Percentiles rank a stretch among this genome's conserved stretches.
Evolutionary conservation across 2,888 invertebrate species (phyloP).

Genomic region (Oeneis ivallda): DNA sequence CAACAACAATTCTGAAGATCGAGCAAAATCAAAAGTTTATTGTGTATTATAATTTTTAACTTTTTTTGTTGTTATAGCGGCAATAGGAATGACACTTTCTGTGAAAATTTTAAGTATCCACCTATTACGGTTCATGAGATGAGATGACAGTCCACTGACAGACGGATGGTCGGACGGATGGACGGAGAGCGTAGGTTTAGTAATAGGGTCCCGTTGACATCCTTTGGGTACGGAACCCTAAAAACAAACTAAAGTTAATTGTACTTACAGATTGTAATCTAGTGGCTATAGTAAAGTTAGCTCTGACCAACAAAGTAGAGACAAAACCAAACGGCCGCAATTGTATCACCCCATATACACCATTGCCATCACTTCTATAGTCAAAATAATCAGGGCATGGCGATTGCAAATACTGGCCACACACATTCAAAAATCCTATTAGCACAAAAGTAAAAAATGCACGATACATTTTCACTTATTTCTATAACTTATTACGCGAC

Average conservation of each 20-base stretch:
- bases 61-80: too few species aligned
- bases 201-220: too few species aligned
- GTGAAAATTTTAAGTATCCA: too few species aligned
- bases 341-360: conserved; percentile 55
- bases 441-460: conserved; percentile 46
- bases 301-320: conserved; percentile 48
- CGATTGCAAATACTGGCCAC: conserved; percentile 52
- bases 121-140: too few species aligned
- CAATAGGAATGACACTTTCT: too few species aligned
- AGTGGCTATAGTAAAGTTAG: conserved; percentile 60
- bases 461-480: conserved; percentile 41
- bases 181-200: too few species aligned
- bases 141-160: too few species aligned
- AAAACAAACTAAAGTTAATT: neutral
- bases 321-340: conserved; percentile 51
- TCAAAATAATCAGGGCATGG: conserved; percentile 65
- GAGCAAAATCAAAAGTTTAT: too few species aligned
- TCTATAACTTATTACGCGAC: conserved; percentile 24
- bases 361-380: conserved; percentile 53
- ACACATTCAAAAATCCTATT: conserved; percentile 47
- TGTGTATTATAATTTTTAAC: too few species aligned
- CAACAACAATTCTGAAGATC: too few species aligned
- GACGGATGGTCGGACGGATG: too few species aligned
- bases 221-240: too few species aligned
- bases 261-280: conserved; percentile 38